Conservation (phyloP, 2,113 vertebrate genomes). For the Pedionomus torquatus region DNA sequence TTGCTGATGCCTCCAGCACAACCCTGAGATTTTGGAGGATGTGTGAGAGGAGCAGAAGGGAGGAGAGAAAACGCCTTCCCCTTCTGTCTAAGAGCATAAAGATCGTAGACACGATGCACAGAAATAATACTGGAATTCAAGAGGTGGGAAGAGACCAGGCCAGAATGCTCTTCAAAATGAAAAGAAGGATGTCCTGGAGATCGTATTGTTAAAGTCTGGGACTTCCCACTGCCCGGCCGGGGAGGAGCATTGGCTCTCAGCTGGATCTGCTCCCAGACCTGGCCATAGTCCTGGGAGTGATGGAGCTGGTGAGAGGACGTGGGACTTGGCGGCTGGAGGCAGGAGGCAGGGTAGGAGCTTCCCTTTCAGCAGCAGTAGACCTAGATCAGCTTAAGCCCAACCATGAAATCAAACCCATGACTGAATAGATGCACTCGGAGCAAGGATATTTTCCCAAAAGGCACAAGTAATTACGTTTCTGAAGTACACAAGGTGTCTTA, state of each 20-base stretch:
- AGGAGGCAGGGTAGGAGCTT: neutral
- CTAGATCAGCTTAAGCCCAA: neutral
- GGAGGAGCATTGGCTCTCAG: neutral
- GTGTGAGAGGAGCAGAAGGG: neutral
- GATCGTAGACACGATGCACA: neutral
- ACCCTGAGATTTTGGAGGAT: neutral
- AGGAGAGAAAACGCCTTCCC: neutral
- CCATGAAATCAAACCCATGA: neutral
- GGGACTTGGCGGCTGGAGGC: neutral
- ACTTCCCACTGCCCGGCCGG: neutral
- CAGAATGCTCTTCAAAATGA: neutral
- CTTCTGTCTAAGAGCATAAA: neutral
- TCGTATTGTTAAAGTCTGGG: neutral
- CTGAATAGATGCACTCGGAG: neutral
- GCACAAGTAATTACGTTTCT: neutral
- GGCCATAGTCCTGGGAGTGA: neutral
- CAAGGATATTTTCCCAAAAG: neutral
- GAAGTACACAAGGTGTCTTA: rapidly evolving
- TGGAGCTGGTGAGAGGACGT: neutral
- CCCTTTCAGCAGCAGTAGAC: neutral
- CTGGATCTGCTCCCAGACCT: neutral
- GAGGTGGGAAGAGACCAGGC: neutral
- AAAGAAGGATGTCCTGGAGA: neutral
- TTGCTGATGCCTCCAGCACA: neutral
- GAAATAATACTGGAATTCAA: neutral